Conservation (phyloP, 2,888 invertebrate genomes). For the Azorinus chamasolen region DNA sequence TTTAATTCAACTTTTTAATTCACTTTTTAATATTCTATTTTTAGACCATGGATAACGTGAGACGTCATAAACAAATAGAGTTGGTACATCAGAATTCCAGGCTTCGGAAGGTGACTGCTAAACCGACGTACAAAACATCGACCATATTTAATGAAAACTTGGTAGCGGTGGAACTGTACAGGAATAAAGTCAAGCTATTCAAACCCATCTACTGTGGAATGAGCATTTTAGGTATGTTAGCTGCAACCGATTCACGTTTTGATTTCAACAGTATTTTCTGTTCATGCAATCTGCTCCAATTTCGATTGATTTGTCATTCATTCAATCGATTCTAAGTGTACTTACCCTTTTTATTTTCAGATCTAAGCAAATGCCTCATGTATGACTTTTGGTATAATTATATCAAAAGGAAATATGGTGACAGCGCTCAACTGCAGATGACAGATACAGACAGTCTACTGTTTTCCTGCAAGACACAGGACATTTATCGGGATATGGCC, state of each 20-base stretch:
- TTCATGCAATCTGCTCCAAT: no score
- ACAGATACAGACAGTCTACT: slow-evolving; percentile 54
- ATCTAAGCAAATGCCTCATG: slow-evolving; percentile 85
- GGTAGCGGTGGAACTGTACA: slow-evolving; percentile 40
- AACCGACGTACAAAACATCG: slow-evolving; percentile 37
- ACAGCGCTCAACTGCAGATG: slow-evolving; percentile 46
- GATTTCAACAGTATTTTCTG: no score
- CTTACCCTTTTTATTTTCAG: slow-evolving; percentile 50
- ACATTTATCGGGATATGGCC: slow-evolving; percentile 44
- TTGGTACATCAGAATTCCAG: slow-evolving; percentile 31
- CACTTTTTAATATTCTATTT: no score
- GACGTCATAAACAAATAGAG: slow-evolving; percentile 39
- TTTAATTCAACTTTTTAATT: background rate
- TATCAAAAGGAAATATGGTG: slow-evolving; percentile 37
- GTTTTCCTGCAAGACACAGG: slow-evolving; percentile 31
- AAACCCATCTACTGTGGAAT: slow-evolving; percentile 51
- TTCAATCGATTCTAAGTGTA: no score
- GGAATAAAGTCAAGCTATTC: slow-evolving; percentile 32
- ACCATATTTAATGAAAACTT: slow-evolving; percentile 46
- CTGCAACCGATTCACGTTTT: no score
- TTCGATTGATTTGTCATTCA: no score
- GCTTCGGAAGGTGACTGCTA: slow-evolving; percentile 28
- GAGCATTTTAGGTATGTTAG: slow-evolving; percentile 34
- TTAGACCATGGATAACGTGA: slow-evolving; percentile 51
- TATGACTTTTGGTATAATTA: slow-evolving; percentile 84